phyloP scores from a whole-genome alignment of 2,888 invertebrate species.

The Melipona beecheii region DNA sequence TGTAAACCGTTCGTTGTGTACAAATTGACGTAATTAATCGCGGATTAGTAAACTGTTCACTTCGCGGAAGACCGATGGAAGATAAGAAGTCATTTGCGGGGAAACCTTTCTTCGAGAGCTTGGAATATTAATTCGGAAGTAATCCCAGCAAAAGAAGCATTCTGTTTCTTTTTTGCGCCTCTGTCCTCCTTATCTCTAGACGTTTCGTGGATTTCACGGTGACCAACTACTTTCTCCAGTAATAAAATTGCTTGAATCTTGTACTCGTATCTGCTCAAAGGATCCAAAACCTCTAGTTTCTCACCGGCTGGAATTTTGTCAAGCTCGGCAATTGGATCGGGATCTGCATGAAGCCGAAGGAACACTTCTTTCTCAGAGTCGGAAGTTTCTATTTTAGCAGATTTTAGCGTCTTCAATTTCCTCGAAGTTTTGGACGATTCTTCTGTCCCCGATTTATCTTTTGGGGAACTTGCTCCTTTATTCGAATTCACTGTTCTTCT shows the following conservation, averaged over 20 bases:
- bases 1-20: conserved; percentile 43
- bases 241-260: conserved; percentile 69
- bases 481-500: not conserved
- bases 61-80: not conserved
- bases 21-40: not conserved
- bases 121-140: conserved; percentile 60
- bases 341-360: conserved; percentile 17
- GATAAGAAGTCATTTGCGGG: not conserved
- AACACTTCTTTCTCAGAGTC: not conserved
- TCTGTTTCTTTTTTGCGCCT: conserved; percentile 32
- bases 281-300: conserved; percentile 67
- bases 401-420: not conserved
- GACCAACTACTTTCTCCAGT: conserved; percentile 52
- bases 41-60: not conserved
- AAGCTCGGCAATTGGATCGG: conserved; percentile 48
- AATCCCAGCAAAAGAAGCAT: conserved; percentile 64
- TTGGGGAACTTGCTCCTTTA: not conserved
- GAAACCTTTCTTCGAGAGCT: conserved; percentile 74
- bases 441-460: not conserved
- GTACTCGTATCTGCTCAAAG: conserved; percentile 71
- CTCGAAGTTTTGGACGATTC: not conserved
- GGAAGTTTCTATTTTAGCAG: not conserved
- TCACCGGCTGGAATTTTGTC: conserved; percentile 64
- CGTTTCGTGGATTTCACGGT: not conserved
- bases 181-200: conserved; percentile 39